Evolutionary conservation across 2,888 invertebrate genomes (phyloP).

Genomic region (Latrodectus elegans): DNA sequence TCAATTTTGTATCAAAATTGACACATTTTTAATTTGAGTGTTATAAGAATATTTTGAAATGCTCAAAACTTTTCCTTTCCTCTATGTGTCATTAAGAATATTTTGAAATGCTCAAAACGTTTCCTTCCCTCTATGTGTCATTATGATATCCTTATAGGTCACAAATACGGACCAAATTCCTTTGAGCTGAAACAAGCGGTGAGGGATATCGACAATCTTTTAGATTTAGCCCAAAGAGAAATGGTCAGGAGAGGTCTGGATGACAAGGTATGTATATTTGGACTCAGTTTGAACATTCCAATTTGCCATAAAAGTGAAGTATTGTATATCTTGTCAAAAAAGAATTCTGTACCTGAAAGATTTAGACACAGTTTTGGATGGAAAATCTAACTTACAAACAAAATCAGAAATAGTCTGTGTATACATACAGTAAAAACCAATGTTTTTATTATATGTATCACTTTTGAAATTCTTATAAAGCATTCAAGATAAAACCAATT

Average conservation of each 20-base stretch:
- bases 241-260: slow-evolving; percentile 68
- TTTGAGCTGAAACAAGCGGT: slow-evolving; percentile 72
- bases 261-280: slow-evolving; percentile 64
- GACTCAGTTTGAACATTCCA: not conserved
- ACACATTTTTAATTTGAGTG: no score
- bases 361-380: no score
- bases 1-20: no score
- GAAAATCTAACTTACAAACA: no score
- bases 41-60: no score
- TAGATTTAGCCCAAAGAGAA: slow-evolving; percentile 72
- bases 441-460: not conserved
- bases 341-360: no score
- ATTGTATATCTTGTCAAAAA: not conserved
- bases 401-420: no score
- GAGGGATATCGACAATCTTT: slow-evolving; percentile 72
- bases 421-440: no score
- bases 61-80: no score
- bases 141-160: slow-evolving; percentile 71
- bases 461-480: not conserved
- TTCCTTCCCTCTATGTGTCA: no score
- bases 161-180: slow-evolving; percentile 73
- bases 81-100: no score
- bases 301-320: not conserved
- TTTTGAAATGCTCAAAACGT: no score
- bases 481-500: not conserved